Conservation (phyloP, 37 sponge, comb jelly and placozoan genomes). For the Trichoplax adhaerens region DNA sequence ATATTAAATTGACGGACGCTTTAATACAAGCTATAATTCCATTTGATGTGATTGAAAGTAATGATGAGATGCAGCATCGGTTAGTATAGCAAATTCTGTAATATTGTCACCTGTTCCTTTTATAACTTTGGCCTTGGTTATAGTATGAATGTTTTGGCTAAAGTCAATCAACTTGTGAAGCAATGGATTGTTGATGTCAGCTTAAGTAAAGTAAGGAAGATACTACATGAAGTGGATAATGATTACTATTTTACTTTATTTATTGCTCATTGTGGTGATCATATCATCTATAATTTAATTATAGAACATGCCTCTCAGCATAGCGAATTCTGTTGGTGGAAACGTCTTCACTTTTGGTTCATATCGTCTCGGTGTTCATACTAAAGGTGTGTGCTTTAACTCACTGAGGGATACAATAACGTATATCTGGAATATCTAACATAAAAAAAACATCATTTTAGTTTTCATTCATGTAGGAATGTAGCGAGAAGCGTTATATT, state of each 20-base stretch:
- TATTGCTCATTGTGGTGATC: neutral
- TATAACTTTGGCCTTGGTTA: neutral
- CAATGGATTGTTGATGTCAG: conserved; percentile 69
- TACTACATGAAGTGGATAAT: neutral
- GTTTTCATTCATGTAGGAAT: neutral
- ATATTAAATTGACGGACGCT: conserved; percentile 43
- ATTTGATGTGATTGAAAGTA: conserved; percentile 67
- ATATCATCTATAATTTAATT: conserved; percentile 1
- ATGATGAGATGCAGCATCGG: conserved; percentile 62
- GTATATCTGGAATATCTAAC: too few species aligned
- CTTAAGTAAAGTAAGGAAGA: conserved; percentile 34
- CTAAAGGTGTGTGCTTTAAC: conserved; percentile 35
- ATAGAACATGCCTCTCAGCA: conserved; percentile 58
- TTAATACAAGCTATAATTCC: conserved; percentile 35
- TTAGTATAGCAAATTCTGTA: too few species aligned
- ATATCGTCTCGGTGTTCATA: conserved; percentile 95
- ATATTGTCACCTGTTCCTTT: neutral
- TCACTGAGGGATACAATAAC: too few species aligned
- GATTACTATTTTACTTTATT: neutral
- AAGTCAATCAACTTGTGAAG: conserved; percentile 56
- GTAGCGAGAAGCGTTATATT: neutral
- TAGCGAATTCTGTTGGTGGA: conserved; percentile 74
- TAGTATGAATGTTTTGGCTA: conserved; percentile 50
- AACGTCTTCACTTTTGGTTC: conserved; percentile 98
- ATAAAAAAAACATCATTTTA: too few species aligned